phyloP scores from a whole-genome alignment of 2,888 invertebrate genomes.

The Andrena fulva region DNA sequence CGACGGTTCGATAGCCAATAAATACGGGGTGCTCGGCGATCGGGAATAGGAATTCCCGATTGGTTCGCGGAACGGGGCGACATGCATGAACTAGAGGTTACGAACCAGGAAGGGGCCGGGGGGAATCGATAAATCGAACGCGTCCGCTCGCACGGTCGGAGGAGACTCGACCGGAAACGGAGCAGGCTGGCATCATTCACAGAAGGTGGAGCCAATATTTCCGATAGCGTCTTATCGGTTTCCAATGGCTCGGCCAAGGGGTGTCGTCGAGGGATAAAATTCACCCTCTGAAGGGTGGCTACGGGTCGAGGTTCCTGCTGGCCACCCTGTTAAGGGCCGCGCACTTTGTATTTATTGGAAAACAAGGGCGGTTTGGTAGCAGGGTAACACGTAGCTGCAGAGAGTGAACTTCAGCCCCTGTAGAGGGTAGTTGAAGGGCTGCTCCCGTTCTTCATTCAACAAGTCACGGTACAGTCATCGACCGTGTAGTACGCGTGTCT shows the following conservation, averaged over 20 bases:
- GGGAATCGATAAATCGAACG: constrained; percentile 77
- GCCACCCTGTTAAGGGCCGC: constrained; percentile 24
- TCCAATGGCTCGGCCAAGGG: constrained; percentile 25
- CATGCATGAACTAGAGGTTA: constrained; percentile 78
- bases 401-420: constrained; percentile 78
- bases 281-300: not conserved
- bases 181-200: constrained; percentile 75
- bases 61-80: constrained; percentile 80
- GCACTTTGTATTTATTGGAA: constrained; percentile 84
- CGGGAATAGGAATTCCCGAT: constrained; percentile 82
- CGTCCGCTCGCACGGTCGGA: constrained; percentile 63
- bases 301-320: constrained; percentile 25
- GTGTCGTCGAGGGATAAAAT: not conserved
- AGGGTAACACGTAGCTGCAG: constrained; percentile 78
- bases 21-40: constrained; percentile 73
- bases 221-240: constrained; percentile 60
- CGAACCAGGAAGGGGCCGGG: not conserved
- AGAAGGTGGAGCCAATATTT: constrained; percentile 53
- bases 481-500: constrained; percentile 6
- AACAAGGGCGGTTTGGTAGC: constrained; percentile 84
- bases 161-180: constrained; percentile 82
- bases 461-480: constrained; percentile 62
- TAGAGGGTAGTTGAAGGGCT: constrained; percentile 52
- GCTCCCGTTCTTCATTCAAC: constrained; percentile 59
- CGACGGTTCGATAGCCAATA: constrained; percentile 75